Percentiles rank a stretch among this genome's conserved stretches.
These are phyloP conservation scores for Eulemur rufifrons DNA, from an alignment of 2,113 vertebrate genomes.

Conservation along the genomic window DNA sequence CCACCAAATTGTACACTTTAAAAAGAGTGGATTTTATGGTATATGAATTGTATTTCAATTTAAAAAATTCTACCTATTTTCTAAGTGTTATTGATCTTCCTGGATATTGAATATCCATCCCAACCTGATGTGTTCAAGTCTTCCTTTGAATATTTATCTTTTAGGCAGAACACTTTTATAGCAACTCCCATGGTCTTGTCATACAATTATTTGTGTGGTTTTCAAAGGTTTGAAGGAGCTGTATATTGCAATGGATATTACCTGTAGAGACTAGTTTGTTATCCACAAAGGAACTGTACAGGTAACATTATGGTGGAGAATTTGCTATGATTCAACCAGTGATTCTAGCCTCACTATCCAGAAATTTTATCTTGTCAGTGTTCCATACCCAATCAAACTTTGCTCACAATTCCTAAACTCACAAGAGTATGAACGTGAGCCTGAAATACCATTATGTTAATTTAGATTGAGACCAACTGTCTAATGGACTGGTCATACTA, in stretches of 20 bases:
- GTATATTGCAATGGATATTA: background rate
- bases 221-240: background rate
- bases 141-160: conserved; percentile 10
- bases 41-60: background rate
- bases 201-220: background rate
- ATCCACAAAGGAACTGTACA: background rate
- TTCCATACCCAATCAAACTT: background rate
- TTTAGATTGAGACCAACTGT: background rate
- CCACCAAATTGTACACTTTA: background rate
- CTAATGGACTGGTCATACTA: background rate
- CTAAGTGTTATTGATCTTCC: background rate
- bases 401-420: background rate
- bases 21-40: background rate
- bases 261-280: background rate
- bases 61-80: background rate
- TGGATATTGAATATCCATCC: background rate
- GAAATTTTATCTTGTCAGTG: background rate
- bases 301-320: background rate
- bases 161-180: background rate
- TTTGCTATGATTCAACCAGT: background rate
- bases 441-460: background rate
- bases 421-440: background rate
- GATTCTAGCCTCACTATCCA: background rate
- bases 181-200: background rate
- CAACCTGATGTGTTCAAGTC: background rate